Evolutionary conservation across 2,797 vertebrate species (phyloP), one percentile per base, ranked within the genome.

Genomic region (Thripadectes ignobilis): DNA sequence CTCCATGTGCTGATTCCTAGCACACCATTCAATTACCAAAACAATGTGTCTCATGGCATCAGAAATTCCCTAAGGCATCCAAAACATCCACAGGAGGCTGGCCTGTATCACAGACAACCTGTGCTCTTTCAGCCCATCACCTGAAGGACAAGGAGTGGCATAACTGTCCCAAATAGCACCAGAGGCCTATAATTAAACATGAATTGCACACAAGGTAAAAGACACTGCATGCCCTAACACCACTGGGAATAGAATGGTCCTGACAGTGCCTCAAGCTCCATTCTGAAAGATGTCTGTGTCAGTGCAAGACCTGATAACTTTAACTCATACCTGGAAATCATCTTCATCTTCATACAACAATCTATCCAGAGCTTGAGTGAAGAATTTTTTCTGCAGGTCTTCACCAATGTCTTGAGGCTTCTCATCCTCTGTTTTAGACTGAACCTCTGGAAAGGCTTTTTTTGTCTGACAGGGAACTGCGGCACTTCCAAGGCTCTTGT

Each of bases 311-410:
- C 6, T 3, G 2, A 26, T 36, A 59, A 61, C n/a, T 43, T 22
- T 61, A 72, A 61, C 30, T 75, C 95, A 75, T 97, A 98, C 98
- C 97, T 97, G 97, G 92, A 97, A 97, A 79, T 97, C 94, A 43
- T 86, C 87, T 71, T 97, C 95, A 59, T 97, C 96, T 79, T 98
- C 97, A 34, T 92, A 85, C 14, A 97, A 85, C 38, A 97, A 92
- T 29, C 73, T 48, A 7, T 59, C 90, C 29, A 95, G 69, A 66
- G 94, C 27, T 39, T 78, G 85, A 46, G 65, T 23, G 6, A 51
- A 24, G 14, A 68, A 27, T 22, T 59, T 73, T 72, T 81, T 43
- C 71, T 8, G 9, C 58, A 73, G 49, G 54, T 91, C 41, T 55
- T 92, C 61, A 24, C 46, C 73, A 15, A 54, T 66, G 9, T 43